Percentiles rank a stretch among this genome's conserved stretches.
phyloP scores from a whole-genome alignment of 1,140 invertebrate species.

The Eurosta solidaginis region DNA sequence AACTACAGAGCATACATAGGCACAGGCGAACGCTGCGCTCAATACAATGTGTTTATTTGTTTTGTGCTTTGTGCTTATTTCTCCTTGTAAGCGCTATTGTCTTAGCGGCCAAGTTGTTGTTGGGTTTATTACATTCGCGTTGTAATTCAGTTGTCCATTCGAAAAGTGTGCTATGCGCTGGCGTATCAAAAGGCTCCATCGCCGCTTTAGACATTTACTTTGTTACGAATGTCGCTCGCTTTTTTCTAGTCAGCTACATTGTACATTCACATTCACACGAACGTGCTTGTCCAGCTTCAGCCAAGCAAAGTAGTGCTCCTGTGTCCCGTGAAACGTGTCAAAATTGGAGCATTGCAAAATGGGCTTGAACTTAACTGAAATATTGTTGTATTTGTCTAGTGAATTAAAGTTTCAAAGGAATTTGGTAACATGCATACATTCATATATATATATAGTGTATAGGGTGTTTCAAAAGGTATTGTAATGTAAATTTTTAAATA shows the following conservation, averaged over 20 bases:
- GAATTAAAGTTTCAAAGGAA: neutral
- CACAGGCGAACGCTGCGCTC: neutral
- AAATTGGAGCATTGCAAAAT: neutral
- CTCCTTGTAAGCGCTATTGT: neutral
- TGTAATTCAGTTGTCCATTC: conserved; percentile 14
- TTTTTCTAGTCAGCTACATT: neutral
- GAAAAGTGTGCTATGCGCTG: conserved; percentile 3
- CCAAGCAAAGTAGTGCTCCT: neutral
- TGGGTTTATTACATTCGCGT: neutral
- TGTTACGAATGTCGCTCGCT: neutral
- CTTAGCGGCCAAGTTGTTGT: neutral
- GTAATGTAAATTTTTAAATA: no score
- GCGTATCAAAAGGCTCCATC: neutral
- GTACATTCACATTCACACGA: no score
- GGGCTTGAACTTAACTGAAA: neutral
- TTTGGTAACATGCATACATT: neutral
- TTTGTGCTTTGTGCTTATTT: neutral
- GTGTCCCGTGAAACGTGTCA: conserved; percentile 10
- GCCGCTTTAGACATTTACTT: conserved; percentile 3
- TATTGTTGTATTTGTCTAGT: neutral
- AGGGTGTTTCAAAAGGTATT: neutral
- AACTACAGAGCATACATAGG: neutral
- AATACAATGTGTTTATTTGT: neutral
- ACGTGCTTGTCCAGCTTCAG: neutral
- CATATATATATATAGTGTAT: neutral